Percentiles rank a stretch among this genome's conserved stretches.
These are phyloP conservation scores for Scolopax rusticola DNA, from an alignment of 2,797 vertebrate genomes.

Conservation along the genomic window DNA sequence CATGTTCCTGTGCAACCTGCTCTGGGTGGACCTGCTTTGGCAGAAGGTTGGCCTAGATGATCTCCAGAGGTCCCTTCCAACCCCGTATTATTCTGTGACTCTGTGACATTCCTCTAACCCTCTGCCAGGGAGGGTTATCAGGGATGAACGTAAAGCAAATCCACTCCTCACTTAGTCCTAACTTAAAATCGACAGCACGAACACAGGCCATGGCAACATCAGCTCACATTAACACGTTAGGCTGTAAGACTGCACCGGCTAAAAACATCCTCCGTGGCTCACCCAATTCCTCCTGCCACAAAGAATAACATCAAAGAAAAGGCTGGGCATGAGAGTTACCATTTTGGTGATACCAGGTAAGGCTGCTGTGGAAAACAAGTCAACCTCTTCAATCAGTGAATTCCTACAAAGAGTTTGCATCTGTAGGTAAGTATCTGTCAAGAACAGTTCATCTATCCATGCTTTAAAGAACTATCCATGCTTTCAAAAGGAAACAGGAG, in stretches of 20 bases:
- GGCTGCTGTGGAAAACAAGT: not conserved
- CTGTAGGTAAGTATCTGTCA: not conserved
- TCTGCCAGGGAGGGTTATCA: not conserved
- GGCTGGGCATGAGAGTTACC: not conserved
- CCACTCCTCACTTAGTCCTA: not conserved
- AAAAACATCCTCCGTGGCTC: not conserved
- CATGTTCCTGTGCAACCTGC: too few species aligned
- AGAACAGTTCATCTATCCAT: not conserved
- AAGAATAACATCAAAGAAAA: not conserved
- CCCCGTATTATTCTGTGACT: too few species aligned
- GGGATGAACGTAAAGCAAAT: not conserved
- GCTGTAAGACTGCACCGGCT: not conserved
- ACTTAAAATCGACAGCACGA: not conserved
- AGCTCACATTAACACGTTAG: not conserved
- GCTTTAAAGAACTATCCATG: not conserved
- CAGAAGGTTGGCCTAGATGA: too few species aligned
- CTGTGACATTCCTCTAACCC: not conserved
- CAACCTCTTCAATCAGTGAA: not conserved
- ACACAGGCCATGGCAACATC: not conserved
- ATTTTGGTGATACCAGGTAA: not conserved
- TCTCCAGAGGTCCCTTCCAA: too few species aligned
- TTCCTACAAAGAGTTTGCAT: not conserved
- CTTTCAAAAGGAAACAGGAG: not conserved
- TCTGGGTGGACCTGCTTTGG: too few species aligned
- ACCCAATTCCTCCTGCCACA: not conserved